These are phyloP conservation scores for Lytechinus variegatus DNA, from an alignment of 35 echinoderm and acorn worm species.

Conservation along the genomic window DNA sequence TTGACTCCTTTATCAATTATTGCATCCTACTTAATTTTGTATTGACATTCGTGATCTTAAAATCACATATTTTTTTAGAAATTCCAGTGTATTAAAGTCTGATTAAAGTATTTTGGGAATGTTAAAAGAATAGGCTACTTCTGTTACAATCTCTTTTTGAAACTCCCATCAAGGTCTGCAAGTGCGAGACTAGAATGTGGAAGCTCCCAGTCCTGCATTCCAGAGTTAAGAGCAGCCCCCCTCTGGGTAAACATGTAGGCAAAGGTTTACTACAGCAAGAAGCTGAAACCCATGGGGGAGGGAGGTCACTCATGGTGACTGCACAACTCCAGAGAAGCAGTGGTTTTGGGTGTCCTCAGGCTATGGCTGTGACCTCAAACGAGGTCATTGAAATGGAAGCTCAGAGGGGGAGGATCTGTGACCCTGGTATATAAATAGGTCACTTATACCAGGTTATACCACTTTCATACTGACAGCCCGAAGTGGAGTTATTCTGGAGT, in stretches of 20 bases:
- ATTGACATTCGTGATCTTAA: no score
- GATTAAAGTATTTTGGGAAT: background rate
- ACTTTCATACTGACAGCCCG: no score
- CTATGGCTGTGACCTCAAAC: background rate
- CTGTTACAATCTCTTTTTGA: background rate
- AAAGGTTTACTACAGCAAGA: background rate
- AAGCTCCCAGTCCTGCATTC: background rate
- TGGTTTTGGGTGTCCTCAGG: background rate
- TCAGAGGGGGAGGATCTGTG: background rate
- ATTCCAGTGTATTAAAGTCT: no score
- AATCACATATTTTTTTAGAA: no score
- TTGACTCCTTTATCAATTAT: no score
- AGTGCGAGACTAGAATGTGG: background rate
- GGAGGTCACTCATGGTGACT: background rate
- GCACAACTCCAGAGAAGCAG: background rate
- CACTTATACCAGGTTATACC: no score
- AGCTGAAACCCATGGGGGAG: background rate
- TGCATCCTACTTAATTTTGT: no score
- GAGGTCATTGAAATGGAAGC: background rate
- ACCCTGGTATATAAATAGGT: conserved; percentile 18
- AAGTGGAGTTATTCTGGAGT: no score
- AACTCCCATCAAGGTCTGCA: background rate
- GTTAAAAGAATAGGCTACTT: no score
- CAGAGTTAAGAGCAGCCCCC: background rate
- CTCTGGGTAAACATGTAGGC: conserved; percentile 1